Evolutionary conservation across 1,140 invertebrate genomes (phyloP), one percentile per base, ranked within the genome.

Genomic region (Cydia pomonella): DNA sequence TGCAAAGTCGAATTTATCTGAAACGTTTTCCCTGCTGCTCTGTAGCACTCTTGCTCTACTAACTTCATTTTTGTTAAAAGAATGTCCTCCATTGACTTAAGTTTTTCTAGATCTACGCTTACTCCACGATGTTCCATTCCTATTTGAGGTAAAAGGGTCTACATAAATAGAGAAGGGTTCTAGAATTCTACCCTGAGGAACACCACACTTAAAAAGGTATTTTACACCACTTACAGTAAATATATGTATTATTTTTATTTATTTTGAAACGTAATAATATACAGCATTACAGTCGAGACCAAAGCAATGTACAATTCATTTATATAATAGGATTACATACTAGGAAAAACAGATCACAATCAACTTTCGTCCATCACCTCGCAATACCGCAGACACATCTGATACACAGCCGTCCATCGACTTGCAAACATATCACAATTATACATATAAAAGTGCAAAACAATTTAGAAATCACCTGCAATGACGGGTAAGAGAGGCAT

Each of bases 1-100:
- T 95, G 94, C 38, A 82, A 76, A 59, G 93, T 82, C 3, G 94
- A 95, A 72, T 89, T 94, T 3, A 95, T 84, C 73, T 92, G 89
- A 79, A 95, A 94, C 5, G 73, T 73, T 75, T 89, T 90, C 5
- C 94, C 94, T 62, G 92, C 93, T 13, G 87, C 86, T 21, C 83
- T 77, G 81, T 94, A 82, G 41, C 94, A 94, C 66, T 85, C 83
- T 18, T 83, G 80, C 81, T 95, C 94, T 33, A 94, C 81, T 7
- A 77, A 75, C 29, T 84, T 82, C 77, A 95, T 80, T 53, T 79
- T 80, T 23, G 87, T 81, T 80, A 93, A 76, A 2, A 94, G 78
- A 0, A 88, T 73, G 29, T 74, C 59, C 47, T 93, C 92, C 87
- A 94, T 93, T 18, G 84, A 79, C 21, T 92, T 83, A 53, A 95